Evolutionary conservation across 2,888 invertebrate genomes (phyloP).

Genomic region (Tenthredo notha): DNA sequence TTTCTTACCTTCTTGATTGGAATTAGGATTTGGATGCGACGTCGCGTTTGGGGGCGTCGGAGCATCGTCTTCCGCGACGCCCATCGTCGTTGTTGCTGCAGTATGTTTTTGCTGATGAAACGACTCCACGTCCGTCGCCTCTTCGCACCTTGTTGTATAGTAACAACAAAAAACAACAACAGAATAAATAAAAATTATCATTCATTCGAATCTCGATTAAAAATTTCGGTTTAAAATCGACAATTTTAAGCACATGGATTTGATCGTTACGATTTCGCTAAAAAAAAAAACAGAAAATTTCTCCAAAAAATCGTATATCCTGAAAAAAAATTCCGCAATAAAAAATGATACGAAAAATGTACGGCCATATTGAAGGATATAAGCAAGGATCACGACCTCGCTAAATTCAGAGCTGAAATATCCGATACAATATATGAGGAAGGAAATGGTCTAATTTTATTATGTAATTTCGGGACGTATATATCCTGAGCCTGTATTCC

Average conservation of each 20-base stretch:
- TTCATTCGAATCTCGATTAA: background rate
- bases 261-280: background rate
- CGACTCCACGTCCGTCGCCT: constrained; percentile 75
- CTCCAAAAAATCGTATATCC: no score
- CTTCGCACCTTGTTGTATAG: constrained; percentile 70
- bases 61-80: constrained; percentile 76
- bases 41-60: constrained; percentile 74
- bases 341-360: background rate
- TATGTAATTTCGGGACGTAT: background rate
- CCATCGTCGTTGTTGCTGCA: constrained; percentile 75
- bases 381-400: background rate
- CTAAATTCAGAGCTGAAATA: background rate
- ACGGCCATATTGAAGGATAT: background rate
- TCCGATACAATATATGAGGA: background rate
- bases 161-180: background rate
- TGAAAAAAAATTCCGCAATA: no score
- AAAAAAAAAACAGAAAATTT: no score
- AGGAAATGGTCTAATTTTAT: background rate
- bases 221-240: background rate
- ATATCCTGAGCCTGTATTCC: background rate
- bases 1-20: constrained; percentile 74
- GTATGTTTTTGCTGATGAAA: constrained; percentile 72
- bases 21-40: constrained; percentile 73
- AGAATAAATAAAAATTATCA: no score
- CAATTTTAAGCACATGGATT: background rate